Evolutionary conservation across 2,888 invertebrate genomes (phyloP), one percentile per base, ranked within the genome.

Genomic region (Drosophila merina): DNA sequence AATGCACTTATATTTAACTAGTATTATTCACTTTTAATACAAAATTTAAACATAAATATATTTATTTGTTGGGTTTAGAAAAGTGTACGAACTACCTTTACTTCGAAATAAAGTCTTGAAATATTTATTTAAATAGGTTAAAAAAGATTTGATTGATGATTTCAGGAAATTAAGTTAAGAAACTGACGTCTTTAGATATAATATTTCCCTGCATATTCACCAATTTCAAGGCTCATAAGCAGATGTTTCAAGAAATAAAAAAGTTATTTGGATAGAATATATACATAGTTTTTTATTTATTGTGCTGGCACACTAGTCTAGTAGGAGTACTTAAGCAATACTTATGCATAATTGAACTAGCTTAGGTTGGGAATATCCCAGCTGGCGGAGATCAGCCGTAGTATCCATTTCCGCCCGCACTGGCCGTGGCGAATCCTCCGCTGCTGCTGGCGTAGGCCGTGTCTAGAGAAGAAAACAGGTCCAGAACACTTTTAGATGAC

Each of bases 401-500:
- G 36, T 76, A 85, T 30, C 83, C 82, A 9, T 70, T 86, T 40
- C 60, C 45, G 33, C 83, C 75, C 28, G 69, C 86, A 77, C 84
- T 77, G 26, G 86, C 84, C 14, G 66, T 76, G 14, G 81, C 79
- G 47, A 84, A 86, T 33, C 88, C 88, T 12, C 84, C 79, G 38
- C 63, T 88, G 72, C 85, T 85, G 70, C 88, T 85, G 9, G 85
- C 88, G 63, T 62, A 88, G 4, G 85, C 85, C 12, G 88, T 86
- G 52, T 72, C 85, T 85, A 86, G 12, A 76, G 66, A 4, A 77
- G 42, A 57, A 68, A 88, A 63, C 81, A 85, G 4, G 69, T 74
- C 85, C 85, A 85, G 56, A 88, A 86, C 73, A 79, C 86, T 85
- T 74, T 57, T 71, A 63, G 45, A 72, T 72, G 70, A 56, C 58